Conservation (phyloP, 2,113 vertebrate genomes). For the Syngnathoides biaculeatus region DNA sequence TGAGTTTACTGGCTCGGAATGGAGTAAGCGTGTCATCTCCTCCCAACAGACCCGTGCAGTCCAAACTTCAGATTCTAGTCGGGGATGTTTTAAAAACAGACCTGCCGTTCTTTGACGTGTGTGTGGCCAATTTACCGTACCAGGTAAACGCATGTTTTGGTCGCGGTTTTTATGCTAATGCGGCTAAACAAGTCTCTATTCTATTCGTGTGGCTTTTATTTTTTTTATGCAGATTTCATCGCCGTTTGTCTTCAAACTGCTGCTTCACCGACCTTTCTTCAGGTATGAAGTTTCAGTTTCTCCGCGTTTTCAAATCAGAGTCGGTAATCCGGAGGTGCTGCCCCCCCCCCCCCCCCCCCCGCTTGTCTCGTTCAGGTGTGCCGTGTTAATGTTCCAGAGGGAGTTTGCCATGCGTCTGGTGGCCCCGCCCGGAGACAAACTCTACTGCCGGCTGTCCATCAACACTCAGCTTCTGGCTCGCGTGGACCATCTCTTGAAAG, state of each 20-base stretch:
- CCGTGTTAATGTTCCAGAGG: slow-evolving; percentile 97
- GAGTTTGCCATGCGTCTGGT: slow-evolving; percentile 96
- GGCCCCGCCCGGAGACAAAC: slow-evolving; percentile 88
- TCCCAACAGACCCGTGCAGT: slow-evolving; percentile 74
- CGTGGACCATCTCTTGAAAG: slow-evolving; percentile 98
- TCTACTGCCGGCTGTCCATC: slow-evolving; percentile 94
- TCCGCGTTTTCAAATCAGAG: neutral
- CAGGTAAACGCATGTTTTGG: slow-evolving; percentile 74
- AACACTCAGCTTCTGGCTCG: slow-evolving; percentile 93
- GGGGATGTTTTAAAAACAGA: slow-evolving; percentile 92
- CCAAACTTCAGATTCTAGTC: slow-evolving; percentile 91
- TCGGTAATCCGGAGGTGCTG: neutral
- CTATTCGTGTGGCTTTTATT: slow-evolving; percentile 8
- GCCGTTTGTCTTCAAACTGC: slow-evolving; percentile 94
- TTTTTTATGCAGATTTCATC: slow-evolving; percentile 93
- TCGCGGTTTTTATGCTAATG: neutral
- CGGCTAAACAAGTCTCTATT: neutral
- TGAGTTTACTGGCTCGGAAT: slow-evolving; percentile 98
- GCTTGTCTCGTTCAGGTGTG: slow-evolving; percentile 77
- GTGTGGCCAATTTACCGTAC: slow-evolving; percentile 96
- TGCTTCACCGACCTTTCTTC: slow-evolving; percentile 96
- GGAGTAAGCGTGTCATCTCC: slow-evolving; percentile 62
- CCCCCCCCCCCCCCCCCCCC: neutral
- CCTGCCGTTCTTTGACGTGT: slow-evolving; percentile 92
- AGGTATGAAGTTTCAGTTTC: slow-evolving; percentile 71